A percentile compares a stretch with the other conserved stretches of the same genome.
Conservation (phyloP, 2,113 vertebrate genomes). For the Callaeas wilsoni region DNA sequence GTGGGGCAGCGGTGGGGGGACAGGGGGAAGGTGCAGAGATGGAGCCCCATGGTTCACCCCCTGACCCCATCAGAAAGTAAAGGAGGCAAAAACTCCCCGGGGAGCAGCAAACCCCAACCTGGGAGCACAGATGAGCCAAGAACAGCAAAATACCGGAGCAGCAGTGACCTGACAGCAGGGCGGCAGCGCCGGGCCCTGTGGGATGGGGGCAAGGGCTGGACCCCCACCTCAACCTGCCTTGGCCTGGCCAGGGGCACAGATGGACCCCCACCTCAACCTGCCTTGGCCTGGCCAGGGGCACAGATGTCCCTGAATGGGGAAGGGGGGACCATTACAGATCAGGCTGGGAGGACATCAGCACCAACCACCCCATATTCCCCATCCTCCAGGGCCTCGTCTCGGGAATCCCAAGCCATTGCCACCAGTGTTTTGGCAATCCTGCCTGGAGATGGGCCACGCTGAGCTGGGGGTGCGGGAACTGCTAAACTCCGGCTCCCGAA, state of each 20-base stretch:
- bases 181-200: accelerated
- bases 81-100: not conserved
- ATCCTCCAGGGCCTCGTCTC: too few species aligned
- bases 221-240: accelerated
- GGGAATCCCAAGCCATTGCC: not conserved
- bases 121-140: not conserved
- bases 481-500: accelerated
- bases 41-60: not conserved
- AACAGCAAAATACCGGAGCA: not conserved
- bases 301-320: not conserved
- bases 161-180: accelerated
- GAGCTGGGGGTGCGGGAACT: not conserved
- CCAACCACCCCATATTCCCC: not conserved
- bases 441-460: accelerated
- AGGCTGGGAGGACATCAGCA: not conserved
- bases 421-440: accelerated
- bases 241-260: accelerated
- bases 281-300: accelerated
- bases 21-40: accelerated
- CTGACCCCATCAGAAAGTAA: not conserved
- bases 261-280: not conserved
- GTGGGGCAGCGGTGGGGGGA: not conserved
- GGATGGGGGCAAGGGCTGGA: accelerated
- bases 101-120: not conserved
- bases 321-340: accelerated